These are phyloP conservation scores for Melanotaenia duboulayi DNA, from an alignment of 2,113 vertebrate species.

Conservation along the genomic window DNA sequence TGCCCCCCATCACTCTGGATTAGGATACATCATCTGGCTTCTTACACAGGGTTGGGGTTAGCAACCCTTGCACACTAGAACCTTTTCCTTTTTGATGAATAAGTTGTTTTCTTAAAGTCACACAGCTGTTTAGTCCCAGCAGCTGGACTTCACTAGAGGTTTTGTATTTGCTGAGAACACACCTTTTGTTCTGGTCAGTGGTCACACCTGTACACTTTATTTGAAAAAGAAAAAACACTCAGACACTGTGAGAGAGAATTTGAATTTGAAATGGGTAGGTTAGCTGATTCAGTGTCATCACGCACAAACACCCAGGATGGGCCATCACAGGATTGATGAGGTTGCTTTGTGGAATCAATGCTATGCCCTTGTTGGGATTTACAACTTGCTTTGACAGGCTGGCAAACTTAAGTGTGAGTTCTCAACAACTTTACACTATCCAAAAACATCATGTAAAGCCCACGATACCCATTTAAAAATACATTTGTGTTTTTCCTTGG, in stretches of 20 bases:
- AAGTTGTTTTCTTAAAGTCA: too few relatives aligned
- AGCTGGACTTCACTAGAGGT: too few relatives aligned
- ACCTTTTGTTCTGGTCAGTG: too few relatives aligned
- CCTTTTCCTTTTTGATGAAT: too few relatives aligned
- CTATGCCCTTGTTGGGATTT: slow-evolving; percentile 18
- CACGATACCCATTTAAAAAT: too few relatives aligned
- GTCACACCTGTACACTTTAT: neutral
- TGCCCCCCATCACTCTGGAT: too few relatives aligned
- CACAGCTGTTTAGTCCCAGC: too few relatives aligned
- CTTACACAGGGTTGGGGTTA: too few relatives aligned
- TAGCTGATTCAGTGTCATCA: slow-evolving; percentile 20
- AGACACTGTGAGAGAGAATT: neutral
- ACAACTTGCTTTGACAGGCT: slow-evolving; percentile 26
- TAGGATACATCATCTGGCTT: too few relatives aligned
- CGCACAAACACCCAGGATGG: neutral
- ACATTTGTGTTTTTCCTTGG: too few relatives aligned
- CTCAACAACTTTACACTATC: neutral
- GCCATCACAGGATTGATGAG: slow-evolving; percentile 12
- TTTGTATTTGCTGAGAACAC: too few relatives aligned
- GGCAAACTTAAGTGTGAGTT: neutral
- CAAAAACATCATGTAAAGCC: neutral
- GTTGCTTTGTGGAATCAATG: slow-evolving; percentile 17
- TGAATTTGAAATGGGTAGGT: neutral
- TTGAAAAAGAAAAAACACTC: neutral
- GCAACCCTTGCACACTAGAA: too few relatives aligned